These are phyloP conservation scores for Chrysina gloriosa DNA, from an alignment of 2,888 invertebrate species.

Conservation along the genomic window DNA sequence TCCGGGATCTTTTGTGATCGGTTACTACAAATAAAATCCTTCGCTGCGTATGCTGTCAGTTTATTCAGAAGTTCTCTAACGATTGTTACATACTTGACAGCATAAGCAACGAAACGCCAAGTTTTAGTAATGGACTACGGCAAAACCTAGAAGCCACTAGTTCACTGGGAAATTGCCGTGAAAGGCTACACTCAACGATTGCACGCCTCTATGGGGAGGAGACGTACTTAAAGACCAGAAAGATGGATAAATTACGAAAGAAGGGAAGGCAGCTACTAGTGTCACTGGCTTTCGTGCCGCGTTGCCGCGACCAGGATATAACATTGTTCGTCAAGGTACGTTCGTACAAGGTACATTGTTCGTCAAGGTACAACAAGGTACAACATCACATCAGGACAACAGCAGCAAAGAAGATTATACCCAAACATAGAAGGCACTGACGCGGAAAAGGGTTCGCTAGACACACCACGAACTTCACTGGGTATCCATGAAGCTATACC, in stretches of 20 bases:
- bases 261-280: background rate
- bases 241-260: background rate
- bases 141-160: too few species aligned
- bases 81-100: too few species aligned
- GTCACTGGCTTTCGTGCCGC: background rate
- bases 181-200: background rate
- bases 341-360: too few species aligned
- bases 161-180: too few species aligned
- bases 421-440: background rate
- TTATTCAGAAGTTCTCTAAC: too few species aligned
- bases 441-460: background rate
- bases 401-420: background rate
- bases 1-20: too few species aligned
- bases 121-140: too few species aligned
- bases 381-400: background rate
- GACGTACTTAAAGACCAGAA: background rate
- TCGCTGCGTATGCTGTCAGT: too few species aligned
- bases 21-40: too few species aligned
- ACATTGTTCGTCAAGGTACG: too few species aligned
- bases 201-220: background rate
- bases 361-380: background rate
- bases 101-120: too few species aligned
- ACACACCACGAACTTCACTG: background rate
- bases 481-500: background rate
- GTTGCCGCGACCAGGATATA: background rate